Percentiles rank a stretch among this genome's conserved stretches.
phyloP scores from a whole-genome alignment of 1,140 invertebrate species.

The Gyrodactylus salaris region DNA sequence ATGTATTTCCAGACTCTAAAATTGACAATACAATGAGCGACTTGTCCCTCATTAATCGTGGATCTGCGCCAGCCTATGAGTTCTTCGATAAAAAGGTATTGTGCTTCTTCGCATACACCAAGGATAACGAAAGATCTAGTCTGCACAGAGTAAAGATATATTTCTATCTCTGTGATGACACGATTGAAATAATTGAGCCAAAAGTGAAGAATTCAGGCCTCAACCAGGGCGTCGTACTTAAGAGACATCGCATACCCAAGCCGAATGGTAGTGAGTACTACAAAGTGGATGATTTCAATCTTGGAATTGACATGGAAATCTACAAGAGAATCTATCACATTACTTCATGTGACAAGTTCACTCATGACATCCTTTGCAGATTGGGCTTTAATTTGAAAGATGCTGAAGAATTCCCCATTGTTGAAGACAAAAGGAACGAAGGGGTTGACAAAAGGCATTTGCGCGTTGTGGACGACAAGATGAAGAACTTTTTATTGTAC shows the following conservation, averaged over 20 bases:
- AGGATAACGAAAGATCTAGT: conserved; percentile 16
- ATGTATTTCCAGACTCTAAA: not conserved
- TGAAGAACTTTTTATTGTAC: not conserved
- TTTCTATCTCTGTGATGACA: conserved; percentile 22
- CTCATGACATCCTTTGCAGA: conserved; percentile 40
- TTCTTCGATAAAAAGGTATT: not conserved
- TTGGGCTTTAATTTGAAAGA: not conserved
- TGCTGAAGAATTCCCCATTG: not conserved
- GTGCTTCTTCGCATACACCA: conserved; percentile 14
- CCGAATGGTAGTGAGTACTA: conserved; percentile 33
- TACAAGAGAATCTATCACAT: conserved; percentile 44
- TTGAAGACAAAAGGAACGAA: not conserved
- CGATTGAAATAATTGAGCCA: conserved; percentile 20
- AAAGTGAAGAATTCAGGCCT: conserved; percentile 19
- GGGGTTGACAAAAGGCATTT: not conserved
- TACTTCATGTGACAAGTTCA: conserved; percentile 44
- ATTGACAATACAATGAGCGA: conserved; percentile 14
- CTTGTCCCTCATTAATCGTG: not conserved
- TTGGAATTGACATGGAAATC: conserved; percentile 35
- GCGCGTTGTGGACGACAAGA: not conserved
- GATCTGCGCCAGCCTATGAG: not conserved
- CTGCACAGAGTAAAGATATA: conserved; percentile 14
- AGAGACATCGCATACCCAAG: conserved; percentile 36
- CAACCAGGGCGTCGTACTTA: conserved; percentile 28
- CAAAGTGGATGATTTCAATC: conserved; percentile 25